These are phyloP conservation scores for Epizoanthus ramosus DNA, from an alignment of 92 coral and sea anemone genomes.

Conservation along the genomic window DNA sequence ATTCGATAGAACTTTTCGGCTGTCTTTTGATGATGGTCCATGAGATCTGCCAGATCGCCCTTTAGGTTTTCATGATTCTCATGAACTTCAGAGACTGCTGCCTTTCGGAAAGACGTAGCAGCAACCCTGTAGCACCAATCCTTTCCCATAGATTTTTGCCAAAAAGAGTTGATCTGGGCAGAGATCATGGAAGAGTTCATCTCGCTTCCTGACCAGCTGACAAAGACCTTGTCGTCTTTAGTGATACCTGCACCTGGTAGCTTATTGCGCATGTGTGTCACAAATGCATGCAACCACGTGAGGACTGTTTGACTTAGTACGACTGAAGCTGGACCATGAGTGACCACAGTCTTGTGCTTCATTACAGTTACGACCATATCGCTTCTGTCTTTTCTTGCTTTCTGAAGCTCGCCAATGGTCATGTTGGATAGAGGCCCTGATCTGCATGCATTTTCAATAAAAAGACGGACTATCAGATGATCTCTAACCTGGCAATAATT, in stretches of 20 bases:
- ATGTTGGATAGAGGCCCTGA: conserved; percentile 42
- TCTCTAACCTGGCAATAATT: conserved; percentile 49
- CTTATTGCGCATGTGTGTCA: conserved; percentile 29
- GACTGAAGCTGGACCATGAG: conserved; percentile 41
- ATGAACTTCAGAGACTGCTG: conserved; percentile 58
- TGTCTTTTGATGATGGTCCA: conserved; percentile 51
- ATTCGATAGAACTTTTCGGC: conserved; percentile 52
- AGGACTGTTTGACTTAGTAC: conserved; percentile 36
- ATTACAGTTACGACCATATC: conserved; percentile 20
- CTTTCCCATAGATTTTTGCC: conserved; percentile 56
- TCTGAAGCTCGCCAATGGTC: conserved; percentile 28
- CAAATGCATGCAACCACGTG: conserved; percentile 37
- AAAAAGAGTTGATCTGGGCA: conserved; percentile 57
- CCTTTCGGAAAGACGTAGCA: conserved; percentile 52
- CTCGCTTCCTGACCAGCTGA: conserved; percentile 46
- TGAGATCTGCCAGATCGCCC: conserved; percentile 54
- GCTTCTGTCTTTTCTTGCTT: conserved; percentile 14
- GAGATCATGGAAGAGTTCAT: conserved; percentile 61
- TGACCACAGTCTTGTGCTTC: conserved; percentile 32
- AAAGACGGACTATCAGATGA: conserved; percentile 39
- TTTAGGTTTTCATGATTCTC: conserved; percentile 48
- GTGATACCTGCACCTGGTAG: conserved; percentile 40
- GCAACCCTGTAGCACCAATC: neutral
- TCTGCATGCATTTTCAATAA: conserved; percentile 61
- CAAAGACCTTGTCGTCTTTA: conserved; percentile 41